Percentiles rank a stretch among this genome's conserved stretches.
These are phyloP conservation scores for Tichodroma muraria DNA, from an alignment of 2,113 vertebrate species.

Conservation along the genomic window DNA sequence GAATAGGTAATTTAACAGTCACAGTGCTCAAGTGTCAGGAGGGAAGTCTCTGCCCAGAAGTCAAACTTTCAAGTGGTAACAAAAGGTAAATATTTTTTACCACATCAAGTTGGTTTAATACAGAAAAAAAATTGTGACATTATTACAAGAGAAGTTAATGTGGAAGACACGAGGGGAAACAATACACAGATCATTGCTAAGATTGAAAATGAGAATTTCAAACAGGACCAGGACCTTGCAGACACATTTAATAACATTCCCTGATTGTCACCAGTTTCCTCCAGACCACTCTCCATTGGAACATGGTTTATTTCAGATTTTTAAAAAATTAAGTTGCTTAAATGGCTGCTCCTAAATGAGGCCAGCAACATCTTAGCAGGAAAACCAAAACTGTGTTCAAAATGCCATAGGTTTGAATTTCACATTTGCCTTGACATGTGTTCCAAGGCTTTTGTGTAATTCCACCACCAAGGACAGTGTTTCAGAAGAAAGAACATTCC, in stretches of 20 bases:
- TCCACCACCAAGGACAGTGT: background rate
- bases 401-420: background rate
- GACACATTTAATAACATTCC: background rate
- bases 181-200: background rate
- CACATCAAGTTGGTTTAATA: background rate
- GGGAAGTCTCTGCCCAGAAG: background rate
- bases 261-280: background rate
- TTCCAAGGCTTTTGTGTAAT: background rate
- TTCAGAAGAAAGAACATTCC: background rate
- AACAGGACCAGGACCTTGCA: background rate
- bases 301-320: background rate
- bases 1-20: background rate
- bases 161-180: background rate
- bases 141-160: background rate
- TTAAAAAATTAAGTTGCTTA: background rate
- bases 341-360: background rate
- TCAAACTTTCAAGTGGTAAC: background rate
- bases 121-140: background rate
- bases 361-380: background rate
- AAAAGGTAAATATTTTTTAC: background rate
- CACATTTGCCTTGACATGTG: background rate
- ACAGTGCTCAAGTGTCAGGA: background rate
- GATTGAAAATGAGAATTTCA: background rate
- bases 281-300: background rate
- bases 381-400: background rate